Conservation (phyloP, 2,797 vertebrate genomes). For the Gallinago stenura region DNA sequence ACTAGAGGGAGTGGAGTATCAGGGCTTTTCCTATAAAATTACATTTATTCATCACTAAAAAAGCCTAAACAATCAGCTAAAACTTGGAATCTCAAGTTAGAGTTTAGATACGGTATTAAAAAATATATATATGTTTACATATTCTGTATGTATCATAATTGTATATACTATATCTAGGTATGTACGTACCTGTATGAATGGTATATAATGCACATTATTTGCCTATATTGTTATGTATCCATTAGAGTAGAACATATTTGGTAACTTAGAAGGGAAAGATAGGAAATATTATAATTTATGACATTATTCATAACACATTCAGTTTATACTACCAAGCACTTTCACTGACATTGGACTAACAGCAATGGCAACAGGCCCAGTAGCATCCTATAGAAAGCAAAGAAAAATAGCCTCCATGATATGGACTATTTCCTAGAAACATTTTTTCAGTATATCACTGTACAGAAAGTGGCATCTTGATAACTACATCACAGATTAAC, state of each 20-base stretch:
- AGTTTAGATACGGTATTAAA: not conserved
- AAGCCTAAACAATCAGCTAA: not conserved
- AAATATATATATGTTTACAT: not conserved
- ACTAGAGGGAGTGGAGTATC: not conserved
- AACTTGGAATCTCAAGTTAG: not conserved
- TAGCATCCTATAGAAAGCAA: not conserved
- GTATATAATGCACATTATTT: not conserved
- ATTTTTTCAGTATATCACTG: not conserved
- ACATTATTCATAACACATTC: not conserved
- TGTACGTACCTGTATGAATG: not conserved
- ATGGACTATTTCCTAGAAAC: not conserved
- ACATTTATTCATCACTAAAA: not conserved
- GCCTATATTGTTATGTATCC: not conserved
- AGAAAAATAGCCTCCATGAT: not conserved
- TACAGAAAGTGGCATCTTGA: not conserved
- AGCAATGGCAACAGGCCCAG: not conserved
- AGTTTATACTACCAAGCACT: not conserved
- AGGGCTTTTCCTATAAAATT: not conserved
- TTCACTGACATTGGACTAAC: not conserved
- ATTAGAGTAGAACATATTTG: not conserved
- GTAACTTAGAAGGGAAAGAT: not conserved
- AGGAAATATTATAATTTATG: not conserved
- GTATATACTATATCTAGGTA: not conserved
- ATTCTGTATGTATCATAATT: not conserved
- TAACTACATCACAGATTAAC: not conserved